phyloP scores from a whole-genome alignment of 2,888 invertebrate genomes.

The Brachyptera putata region DNA sequence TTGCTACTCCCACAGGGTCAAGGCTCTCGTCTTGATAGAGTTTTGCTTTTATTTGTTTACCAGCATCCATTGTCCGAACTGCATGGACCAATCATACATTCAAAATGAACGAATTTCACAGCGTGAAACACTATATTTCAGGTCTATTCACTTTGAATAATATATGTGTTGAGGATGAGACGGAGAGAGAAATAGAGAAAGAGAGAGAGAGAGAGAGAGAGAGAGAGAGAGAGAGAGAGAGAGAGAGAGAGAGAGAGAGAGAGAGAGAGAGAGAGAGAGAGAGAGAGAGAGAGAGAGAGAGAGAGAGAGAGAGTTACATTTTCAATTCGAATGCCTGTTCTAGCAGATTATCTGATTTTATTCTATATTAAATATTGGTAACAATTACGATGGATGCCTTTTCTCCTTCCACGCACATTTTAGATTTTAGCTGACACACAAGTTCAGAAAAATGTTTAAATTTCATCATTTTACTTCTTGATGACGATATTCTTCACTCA shows the following conservation, averaged over 20 bases:
- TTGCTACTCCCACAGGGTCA: constrained; percentile 19
- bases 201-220: background rate
- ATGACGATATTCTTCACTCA: too few relatives aligned
- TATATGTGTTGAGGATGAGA: background rate
- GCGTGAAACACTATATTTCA: constrained; percentile 10
- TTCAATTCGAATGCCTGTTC: too few relatives aligned
- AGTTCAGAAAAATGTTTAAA: too few relatives aligned
- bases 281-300: constrained; percentile 18
- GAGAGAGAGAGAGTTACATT: too few relatives aligned
- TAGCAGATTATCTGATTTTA: too few relatives aligned
- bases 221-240: too few relatives aligned
- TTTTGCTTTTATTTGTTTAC: constrained; percentile 11
- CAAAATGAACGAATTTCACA: constrained; percentile 21
- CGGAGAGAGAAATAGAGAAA: background rate
- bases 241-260: constrained; percentile 19
- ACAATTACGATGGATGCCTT: too few relatives aligned
- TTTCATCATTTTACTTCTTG: too few relatives aligned
- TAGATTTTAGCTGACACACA: too few relatives aligned
- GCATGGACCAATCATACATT: constrained; percentile 20
- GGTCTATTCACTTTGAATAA: constrained; percentile 9
- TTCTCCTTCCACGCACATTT: too few relatives aligned
- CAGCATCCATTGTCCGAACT: constrained; percentile 16
- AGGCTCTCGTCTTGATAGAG: constrained; percentile 6
- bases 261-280: too few relatives aligned
- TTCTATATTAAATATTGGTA: too few relatives aligned